Percentiles rank a stretch among this genome's conserved stretches.
Evolutionary conservation across 1,140 invertebrate genomes (phyloP).

Genomic region (Apocrypta bakeri): DNA sequence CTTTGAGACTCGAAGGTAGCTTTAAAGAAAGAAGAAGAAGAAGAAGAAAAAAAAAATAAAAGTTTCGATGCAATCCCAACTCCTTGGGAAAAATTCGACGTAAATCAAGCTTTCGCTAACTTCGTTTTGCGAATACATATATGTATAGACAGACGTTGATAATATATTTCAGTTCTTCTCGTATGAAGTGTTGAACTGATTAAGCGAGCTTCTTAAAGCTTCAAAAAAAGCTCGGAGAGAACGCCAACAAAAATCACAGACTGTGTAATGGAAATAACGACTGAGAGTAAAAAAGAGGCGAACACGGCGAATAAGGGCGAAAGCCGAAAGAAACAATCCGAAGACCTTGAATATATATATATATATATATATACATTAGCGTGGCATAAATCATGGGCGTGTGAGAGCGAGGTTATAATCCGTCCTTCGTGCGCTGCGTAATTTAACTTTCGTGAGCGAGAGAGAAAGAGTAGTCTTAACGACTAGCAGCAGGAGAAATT

Average conservation of each 20-base stretch:
- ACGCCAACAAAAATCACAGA: neutral
- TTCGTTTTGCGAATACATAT: neutral
- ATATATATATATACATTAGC: neutral
- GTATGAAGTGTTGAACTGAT: neutral
- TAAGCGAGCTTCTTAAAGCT: neutral
- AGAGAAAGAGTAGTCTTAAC: neutral
- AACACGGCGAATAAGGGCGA: neutral
- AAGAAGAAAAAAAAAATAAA: too few species aligned
- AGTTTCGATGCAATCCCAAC: too few species aligned
- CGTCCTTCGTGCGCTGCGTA: constrained; percentile 60
- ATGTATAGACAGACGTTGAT: neutral
- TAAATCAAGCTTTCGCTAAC: neutral
- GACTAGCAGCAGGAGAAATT: constrained; percentile 45
- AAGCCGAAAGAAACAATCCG: neutral
- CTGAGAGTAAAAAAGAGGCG: neutral
- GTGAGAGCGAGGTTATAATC: constrained; percentile 47
- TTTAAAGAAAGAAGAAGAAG: too few species aligned
- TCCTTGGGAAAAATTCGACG: too few species aligned
- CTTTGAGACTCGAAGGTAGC: too few species aligned
- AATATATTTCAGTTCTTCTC: neutral
- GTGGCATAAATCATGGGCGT: constrained; percentile 9
- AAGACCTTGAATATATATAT: constrained; percentile 19
- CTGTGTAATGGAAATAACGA: neutral
- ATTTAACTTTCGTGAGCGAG: constrained; percentile 60
- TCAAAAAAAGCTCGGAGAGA: neutral